A percentile compares a stretch with the other conserved stretches of the same genome.
Evolutionary conservation across 2,797 vertebrate genomes (phyloP).

Genomic region (Acrossocheilus wenchowensis): DNA sequence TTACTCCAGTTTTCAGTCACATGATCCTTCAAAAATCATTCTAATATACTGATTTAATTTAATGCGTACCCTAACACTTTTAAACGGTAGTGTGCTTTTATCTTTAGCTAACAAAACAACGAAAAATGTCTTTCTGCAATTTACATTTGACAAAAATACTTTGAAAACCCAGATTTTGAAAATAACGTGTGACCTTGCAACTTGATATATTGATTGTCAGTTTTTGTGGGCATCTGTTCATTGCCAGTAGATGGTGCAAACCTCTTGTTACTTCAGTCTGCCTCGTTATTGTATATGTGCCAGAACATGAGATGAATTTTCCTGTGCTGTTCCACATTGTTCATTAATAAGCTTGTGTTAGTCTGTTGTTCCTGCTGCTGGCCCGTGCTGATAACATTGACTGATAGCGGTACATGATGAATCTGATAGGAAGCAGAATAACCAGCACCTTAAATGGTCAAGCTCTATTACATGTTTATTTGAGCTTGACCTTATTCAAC

Average conservation of each 20-base stretch:
- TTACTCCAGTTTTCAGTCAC: not conserved
- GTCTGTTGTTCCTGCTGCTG: conserved; percentile 12
- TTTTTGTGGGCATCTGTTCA: not conserved
- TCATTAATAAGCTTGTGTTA: not conserved
- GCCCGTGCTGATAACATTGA: not conserved
- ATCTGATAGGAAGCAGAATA: conserved; percentile 54
- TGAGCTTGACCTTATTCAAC: not conserved
- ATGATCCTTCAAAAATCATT: not conserved
- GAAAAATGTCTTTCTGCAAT: not conserved
- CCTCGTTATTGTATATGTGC: not conserved
- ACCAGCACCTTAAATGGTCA: conserved; percentile 15
- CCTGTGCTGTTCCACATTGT: not conserved
- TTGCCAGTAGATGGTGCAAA: conserved; percentile 28
- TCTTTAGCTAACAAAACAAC: not conserved
- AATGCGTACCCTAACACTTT: not conserved
- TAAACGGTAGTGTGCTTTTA: not conserved
- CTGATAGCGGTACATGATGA: not conserved
- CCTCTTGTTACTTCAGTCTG: not conserved
- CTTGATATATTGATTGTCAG: not conserved
- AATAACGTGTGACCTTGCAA: not conserved
- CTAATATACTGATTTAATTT: not conserved
- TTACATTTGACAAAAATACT: not conserved
- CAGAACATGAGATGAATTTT: conserved; percentile 10
- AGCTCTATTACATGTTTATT: conserved; percentile 12
- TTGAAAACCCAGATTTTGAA: not conserved